Conservation (phyloP, 1,140 invertebrate species). For the Lepidurus arcticus region DNA sequence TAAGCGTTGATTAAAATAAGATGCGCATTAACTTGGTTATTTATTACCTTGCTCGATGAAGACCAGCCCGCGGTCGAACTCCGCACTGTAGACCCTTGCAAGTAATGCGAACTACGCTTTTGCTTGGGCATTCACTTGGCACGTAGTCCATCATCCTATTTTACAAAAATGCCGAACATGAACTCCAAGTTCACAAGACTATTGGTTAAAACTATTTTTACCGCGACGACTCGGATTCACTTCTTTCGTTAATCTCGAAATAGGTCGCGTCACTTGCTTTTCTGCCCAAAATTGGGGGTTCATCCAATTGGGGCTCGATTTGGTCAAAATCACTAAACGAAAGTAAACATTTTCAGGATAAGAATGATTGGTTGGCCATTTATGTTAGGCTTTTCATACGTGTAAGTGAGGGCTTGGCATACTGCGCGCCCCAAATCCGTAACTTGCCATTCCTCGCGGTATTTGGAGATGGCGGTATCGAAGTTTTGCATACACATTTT, state of each 20-base stretch:
- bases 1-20: neutral
- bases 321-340: neutral
- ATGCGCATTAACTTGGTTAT: neutral
- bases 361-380: neutral
- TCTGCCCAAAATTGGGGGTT: neutral
- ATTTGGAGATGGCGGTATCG: constrained; percentile 51
- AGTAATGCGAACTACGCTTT: constrained; percentile 59
- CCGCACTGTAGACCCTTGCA: constrained; percentile 69
- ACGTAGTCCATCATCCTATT: constrained; percentile 54
- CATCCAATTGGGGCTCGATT: neutral
- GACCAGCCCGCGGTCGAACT: constrained; percentile 57
- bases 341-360: constrained; percentile 22
- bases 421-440: constrained; percentile 66
- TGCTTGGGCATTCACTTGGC: constrained; percentile 53
- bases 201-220: constrained; percentile 24
- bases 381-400: constrained; percentile 50
- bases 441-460: constrained; percentile 54
- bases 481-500: constrained; percentile 67
- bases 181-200: neutral
- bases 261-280: neutral
- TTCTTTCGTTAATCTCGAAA: neutral
- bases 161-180: neutral
- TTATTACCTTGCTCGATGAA: constrained; percentile 58
- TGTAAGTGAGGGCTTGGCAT: constrained; percentile 69
- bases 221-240: neutral